Evolutionary conservation across 2,888 invertebrate species (phyloP), one percentile per base, ranked within the genome.

Genomic region (Ophioninae sp.): DNA sequence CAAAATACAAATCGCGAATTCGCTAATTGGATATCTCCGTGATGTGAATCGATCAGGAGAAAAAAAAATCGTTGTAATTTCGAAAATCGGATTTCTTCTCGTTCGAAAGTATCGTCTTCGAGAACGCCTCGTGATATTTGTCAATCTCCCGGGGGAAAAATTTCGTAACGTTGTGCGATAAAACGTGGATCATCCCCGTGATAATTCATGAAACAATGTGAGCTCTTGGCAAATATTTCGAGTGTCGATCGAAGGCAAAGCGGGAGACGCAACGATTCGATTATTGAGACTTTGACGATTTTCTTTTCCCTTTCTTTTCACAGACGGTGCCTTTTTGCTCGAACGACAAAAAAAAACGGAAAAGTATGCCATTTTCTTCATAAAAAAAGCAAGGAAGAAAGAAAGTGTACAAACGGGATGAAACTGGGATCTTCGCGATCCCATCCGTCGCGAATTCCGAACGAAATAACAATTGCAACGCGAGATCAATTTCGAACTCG

Each of bases 191-290:
- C 51, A 17, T 51, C 2, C 51, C 51, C 0, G 17, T 17, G 51
- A 51, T 51, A 17, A 51, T 51, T 51, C 17, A 17, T 13, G 51
- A 17, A 51, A 51, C 51, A 13, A 17, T 13, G 17, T 51, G 6
- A 13, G 51, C 17, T 51, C 6, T 51, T 51, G 51, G 51, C 6
- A 5, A 51, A 13, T 51, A 13, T 51, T 17, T 51, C 17, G 17
- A 51, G 51, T 17, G 17, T 51, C 51, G 51, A 51, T 51, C 17
- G 51, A 10, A 6, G 13, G 41, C 6, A 41, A 41, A 22, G 6
- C 17, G 22, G 0, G 41, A 39, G 37, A n/a, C 8, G 77, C 77
- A 44, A n/a, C 20, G 37, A 76, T 69, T 75, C 77, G 67, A 51
- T 23, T 9, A 30, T 39, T n/a, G 37, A 58, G 68, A 68, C 77